Evolutionary conservation across 2,797 vertebrate species (phyloP).

Genomic region (Mallotus villosus): DNA sequence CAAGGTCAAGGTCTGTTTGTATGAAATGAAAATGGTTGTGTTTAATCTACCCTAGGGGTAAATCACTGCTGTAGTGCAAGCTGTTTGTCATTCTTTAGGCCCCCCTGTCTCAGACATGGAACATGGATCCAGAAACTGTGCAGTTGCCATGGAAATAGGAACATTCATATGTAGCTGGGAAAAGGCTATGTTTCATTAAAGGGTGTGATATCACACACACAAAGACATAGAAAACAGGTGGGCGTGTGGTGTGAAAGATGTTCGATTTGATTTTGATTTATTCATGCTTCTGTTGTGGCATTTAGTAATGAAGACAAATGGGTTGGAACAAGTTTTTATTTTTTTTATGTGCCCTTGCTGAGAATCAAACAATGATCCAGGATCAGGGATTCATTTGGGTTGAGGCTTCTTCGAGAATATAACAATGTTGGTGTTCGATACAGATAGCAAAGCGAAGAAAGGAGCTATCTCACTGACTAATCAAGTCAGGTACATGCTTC

Average conservation of each 20-base stretch:
- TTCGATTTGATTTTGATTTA: constrained; percentile 49
- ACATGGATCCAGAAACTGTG: constrained; percentile 44
- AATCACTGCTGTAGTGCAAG: no score
- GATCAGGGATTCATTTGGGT: neutral
- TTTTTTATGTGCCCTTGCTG: constrained; percentile 16
- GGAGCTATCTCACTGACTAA: constrained; percentile 25
- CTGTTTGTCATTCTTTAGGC: no score
- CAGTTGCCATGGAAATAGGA: constrained; percentile 69
- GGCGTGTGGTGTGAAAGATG: constrained; percentile 46
- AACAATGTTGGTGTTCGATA: constrained; percentile 19
- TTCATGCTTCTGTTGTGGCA: constrained; percentile 27
- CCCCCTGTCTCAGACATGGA: constrained; percentile 19
- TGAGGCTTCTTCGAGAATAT: constrained; percentile 37
- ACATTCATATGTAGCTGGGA: constrained; percentile 52
- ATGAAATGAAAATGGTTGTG: constrained; percentile 22
- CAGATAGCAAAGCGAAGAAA: constrained; percentile 8
- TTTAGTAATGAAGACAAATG: constrained; percentile 50
- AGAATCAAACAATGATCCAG: constrained; percentile 20
- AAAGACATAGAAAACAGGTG: constrained; percentile 35
- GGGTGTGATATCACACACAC: constrained; percentile 43
- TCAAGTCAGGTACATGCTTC: constrained; percentile 23
- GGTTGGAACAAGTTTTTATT: constrained; percentile 25
- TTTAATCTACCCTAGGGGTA: neutral
- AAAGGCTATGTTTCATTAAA: constrained; percentile 67
- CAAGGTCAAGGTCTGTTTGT: neutral